Evolutionary conservation across 2,113 vertebrate species (phyloP).

Genomic region (Urocitellus parryii): DNA sequence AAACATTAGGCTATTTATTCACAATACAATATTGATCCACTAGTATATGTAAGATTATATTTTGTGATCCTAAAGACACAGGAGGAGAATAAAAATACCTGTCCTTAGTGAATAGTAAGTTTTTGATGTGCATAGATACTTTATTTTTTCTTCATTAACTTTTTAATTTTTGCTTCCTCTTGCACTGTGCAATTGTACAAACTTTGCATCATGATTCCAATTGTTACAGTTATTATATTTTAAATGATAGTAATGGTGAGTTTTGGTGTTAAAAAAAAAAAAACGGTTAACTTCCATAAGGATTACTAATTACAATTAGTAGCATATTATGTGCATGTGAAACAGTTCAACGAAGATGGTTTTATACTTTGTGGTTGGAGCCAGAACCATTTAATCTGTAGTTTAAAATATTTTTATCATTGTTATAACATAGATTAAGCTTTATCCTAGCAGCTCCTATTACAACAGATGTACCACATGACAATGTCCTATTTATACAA

Average conservation of each 20-base stretch:
- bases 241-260: not conserved
- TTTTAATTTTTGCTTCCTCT: not conserved
- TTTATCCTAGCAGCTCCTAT: not conserved
- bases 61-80: not conserved
- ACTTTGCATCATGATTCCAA: not conserved
- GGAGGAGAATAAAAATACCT: not conserved
- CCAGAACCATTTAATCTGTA: not conserved
- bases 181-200: not conserved
- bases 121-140: not conserved
- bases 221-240: not conserved
- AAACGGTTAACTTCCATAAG: not conserved
- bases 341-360: not conserved
- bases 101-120: not conserved
- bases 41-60: not conserved
- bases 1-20: not conserved
- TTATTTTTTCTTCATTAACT: not conserved
- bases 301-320: not conserved
- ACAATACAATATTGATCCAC: not conserved
- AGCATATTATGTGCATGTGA: not conserved
- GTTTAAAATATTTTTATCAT: not conserved
- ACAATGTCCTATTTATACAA: not conserved
- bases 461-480: not conserved
- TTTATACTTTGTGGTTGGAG: not conserved
- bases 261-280: not conserved
- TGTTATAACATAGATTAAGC: not conserved